Evolutionary conservation across 1,140 invertebrate species (phyloP), one percentile per base, ranked within the genome.

Genomic region (Zaprionus africanus): DNA sequence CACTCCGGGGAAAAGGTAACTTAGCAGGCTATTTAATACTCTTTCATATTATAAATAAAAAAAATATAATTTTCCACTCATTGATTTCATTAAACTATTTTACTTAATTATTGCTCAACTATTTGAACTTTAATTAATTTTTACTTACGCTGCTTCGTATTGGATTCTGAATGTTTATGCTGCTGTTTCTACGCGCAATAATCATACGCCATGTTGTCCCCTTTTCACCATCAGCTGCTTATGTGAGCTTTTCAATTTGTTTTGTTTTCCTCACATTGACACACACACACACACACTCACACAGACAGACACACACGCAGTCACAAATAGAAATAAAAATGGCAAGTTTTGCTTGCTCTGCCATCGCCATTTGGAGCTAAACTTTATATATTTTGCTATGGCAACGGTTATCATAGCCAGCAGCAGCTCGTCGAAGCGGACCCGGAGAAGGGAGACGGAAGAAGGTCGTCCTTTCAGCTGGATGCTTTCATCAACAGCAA

Each of bases 371-470:
- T 88, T 90, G 81, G 68, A 90, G 84, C 85, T 88, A 84, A 88
- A 88, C 88, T 88, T 84, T 88, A 88, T 88, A 88, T 88, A 79
- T 90, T 76, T 84, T 79, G 85, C 75, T 58, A 90, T 88, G 70
- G 84, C 79, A 90, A 88, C 81, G 70, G 82, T 64, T 81, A 83
- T 85, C 81, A 82, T 63, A 76, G 75, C 63, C 19, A 13, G 19
- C 46, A 13, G 19, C 46, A 51, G 46, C 43, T 7, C n/a, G 43
- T 49, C 22, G 46, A 24, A 12, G 12, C 11, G 19, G 19, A 22
- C 2, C 1, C 7, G 57, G 51, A 67, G 57, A 34, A 34, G 57
- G 26, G 22, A 0, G 22, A 22, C 1, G 22, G 22, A 2, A 22
- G 31, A 46, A 66, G 65, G 61, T 81, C 68, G 64, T 78, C 82